Conservation (phyloP, 2,113 vertebrate species). For the Spea multiplicata region DNA sequence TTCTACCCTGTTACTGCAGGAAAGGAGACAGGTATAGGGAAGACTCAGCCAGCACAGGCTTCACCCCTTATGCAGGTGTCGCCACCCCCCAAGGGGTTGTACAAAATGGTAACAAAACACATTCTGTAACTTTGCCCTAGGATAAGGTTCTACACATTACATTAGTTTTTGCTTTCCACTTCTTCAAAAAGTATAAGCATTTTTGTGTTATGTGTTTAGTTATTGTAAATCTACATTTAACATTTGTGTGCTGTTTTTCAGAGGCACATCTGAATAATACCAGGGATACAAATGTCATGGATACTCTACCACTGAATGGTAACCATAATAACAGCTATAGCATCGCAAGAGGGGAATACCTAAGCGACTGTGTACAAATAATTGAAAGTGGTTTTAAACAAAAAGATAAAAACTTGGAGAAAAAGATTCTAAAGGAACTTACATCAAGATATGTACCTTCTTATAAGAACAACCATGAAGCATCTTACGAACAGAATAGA, state of each 20-base stretch:
- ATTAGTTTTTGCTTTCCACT: too few relatives aligned
- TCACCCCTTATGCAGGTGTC: too few relatives aligned
- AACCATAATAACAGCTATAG: conserved; percentile 99
- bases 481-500: conserved; percentile 83
- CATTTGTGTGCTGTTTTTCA: conserved; percentile 69
- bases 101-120: too few relatives aligned
- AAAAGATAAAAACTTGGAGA: conserved; percentile 93
- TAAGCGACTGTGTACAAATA: conserved; percentile 98
- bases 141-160: too few relatives aligned
- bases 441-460: conserved; percentile 96
- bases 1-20: too few relatives aligned
- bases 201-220: neutral
- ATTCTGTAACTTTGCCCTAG: too few relatives aligned
- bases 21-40: too few relatives aligned
- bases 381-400: conserved; percentile 93
- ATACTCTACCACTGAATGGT: conserved; percentile 99
- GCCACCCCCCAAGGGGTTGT: too few relatives aligned
- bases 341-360: conserved; percentile 91
- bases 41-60: too few relatives aligned
- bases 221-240: neutral
- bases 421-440: conserved; percentile 98
- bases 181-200: neutral
- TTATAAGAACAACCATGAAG: conserved; percentile 94
- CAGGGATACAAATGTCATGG: conserved; percentile 99
- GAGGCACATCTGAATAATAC: conserved; percentile 99